Evolutionary conservation across 2,113 vertebrate species (phyloP), one percentile per base, ranked within the genome.

Genomic region (Poecile atricapillus): DNA sequence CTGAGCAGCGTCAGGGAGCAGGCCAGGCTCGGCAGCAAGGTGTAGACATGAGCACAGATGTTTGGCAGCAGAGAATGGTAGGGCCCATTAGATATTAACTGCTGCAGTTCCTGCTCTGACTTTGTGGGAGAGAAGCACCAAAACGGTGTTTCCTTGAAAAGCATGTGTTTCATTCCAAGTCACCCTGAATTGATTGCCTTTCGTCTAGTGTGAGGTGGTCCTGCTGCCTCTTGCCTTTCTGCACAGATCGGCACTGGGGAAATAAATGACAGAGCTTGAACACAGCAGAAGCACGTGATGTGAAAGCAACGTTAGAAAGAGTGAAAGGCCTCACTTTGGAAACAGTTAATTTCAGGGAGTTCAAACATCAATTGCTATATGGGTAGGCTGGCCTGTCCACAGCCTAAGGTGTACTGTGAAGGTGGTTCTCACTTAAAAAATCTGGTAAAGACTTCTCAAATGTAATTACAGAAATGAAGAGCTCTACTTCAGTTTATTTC

Each of bases 41-140:
- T 60, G 58, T 8, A 56, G 46, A 58, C 91, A 37, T 5, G 20
- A 87, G 64, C 95, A 83, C 96, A 97, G 95, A 96, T 96, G 94
- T 96, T 97, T 97, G 94, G 95, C 97, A 94, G 39, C 47, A 93
- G 53, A 71, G 47, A 28, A 96, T 95, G 90, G 75, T 30, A 71
- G 43, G 84, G 52, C 23, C 39, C 50, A 30, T 37, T 37, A 49
- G 44, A 31, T 55, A 75, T 58, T 77, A 87, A 74, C 73, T 81
- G 67, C 73, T 92, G 19, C 44, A 76, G 76, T 27, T 95, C 63
- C 37, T 82, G 67, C 47, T 15, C 8, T 19, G 47, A 58, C 25
- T 81, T 24, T 7, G 43, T 28, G 67, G 59, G 77, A 91, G 67
- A 50, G 14, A 52, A 53, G 59, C 31, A 75, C 75, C 69, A 49